phyloP scores from a whole-genome alignment of 1,140 invertebrate species.

The Gryllus bimaculatus region DNA sequence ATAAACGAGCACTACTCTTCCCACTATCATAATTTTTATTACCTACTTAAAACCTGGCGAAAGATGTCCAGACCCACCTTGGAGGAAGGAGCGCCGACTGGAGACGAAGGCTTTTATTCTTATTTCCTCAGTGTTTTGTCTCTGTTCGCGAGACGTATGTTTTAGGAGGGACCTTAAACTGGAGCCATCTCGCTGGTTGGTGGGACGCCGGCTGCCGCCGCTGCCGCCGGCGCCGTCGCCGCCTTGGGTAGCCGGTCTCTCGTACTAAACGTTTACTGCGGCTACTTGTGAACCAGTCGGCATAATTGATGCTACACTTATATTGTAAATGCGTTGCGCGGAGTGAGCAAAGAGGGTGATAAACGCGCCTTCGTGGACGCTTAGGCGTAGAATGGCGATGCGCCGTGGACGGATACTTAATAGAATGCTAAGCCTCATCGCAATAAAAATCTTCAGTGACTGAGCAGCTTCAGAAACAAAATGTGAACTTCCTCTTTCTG shows the following conservation, averaged over 20 bases:
- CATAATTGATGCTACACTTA: neutral
- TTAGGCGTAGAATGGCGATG: too few species aligned
- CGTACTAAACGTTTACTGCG: neutral
- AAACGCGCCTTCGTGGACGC: neutral
- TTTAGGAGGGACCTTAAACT: neutral
- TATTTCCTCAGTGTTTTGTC: neutral
- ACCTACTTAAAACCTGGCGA: neutral
- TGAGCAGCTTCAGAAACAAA: too few species aligned
- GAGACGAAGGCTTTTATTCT: neutral
- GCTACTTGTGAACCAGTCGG: neutral
- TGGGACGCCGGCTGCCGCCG: neutral
- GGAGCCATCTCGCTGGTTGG: neutral
- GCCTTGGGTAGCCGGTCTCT: neutral
- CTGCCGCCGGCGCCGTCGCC: too few species aligned
- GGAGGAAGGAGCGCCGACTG: too few species aligned
- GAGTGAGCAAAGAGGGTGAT: neutral
- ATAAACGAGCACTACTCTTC: neutral
- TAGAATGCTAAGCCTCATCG: too few species aligned
- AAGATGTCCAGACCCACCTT: neutral
- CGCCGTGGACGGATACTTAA: too few species aligned
- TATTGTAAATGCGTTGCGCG: neutral
- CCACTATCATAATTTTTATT: slow-evolving; percentile 2
- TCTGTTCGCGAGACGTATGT: neutral
- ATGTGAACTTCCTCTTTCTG: too few species aligned
- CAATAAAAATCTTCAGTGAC: too few species aligned